Percentiles rank a stretch among this genome's conserved stretches.
These are phyloP conservation scores for Nasonia giraulti DNA, from an alignment of 1,140 invertebrate genomes.

Conservation along the genomic window DNA sequence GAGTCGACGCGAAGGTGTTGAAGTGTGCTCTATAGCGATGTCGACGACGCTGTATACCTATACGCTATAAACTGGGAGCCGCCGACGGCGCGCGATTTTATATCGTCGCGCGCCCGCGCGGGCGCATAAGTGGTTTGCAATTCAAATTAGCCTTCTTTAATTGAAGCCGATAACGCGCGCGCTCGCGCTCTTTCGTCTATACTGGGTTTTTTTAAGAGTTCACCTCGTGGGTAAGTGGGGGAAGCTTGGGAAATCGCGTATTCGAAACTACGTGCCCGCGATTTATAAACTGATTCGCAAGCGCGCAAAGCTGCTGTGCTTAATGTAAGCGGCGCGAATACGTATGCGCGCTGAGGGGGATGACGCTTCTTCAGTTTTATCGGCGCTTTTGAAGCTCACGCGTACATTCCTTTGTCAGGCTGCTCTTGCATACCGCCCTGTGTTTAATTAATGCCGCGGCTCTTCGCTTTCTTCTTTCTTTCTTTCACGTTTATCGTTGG, in stretches of 20 bases:
- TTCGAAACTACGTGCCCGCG: neutral
- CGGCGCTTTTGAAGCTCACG: neutral
- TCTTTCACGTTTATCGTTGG: neutral
- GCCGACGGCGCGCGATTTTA: slow-evolving; percentile 18
- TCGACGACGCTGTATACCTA: neutral
- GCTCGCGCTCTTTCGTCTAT: neutral
- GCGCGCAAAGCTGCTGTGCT: neutral
- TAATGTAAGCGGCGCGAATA: too few species aligned
- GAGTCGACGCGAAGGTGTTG: slow-evolving; percentile 31
- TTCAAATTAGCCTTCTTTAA: slow-evolving; percentile 62
- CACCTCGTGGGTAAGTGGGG: neutral
- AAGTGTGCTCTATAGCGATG: slow-evolving; percentile 7
- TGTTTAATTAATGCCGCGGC: neutral
- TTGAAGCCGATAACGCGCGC: slow-evolving; percentile 52
- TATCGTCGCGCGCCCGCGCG: slow-evolving; percentile 8
- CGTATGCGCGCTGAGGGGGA: neutral
- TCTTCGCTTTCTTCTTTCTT: neutral
- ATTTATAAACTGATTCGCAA: slow-evolving; percentile 27
- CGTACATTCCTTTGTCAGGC: neutral
- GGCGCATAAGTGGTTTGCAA: slow-evolving; percentile 57
- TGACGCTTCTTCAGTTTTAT: neutral
- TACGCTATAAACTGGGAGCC: neutral
- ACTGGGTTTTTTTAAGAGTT: neutral
- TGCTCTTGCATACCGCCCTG: neutral
- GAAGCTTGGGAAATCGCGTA: neutral